Conservation (phyloP, 2,888 invertebrate species). For the Diaprepes abbreviatus region DNA sequence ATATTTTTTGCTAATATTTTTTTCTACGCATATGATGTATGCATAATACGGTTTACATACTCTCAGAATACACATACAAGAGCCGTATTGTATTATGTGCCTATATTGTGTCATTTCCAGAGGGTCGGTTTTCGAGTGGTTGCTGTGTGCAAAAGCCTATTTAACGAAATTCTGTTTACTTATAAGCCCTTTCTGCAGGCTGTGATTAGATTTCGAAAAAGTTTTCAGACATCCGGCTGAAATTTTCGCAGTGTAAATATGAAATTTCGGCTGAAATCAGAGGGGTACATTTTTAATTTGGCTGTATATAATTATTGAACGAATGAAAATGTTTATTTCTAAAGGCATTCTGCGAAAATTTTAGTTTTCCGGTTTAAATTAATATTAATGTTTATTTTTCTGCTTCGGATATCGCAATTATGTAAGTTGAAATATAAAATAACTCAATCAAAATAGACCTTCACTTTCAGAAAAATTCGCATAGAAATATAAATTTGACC, state of each 20-base stretch:
- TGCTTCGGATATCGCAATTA: no score
- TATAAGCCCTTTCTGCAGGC: conserved; percentile 38
- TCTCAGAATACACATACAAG: neutral
- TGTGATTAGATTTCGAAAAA: conserved; percentile 45
- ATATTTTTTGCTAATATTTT: no score
- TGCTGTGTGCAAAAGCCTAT: conserved; percentile 57
- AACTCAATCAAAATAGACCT: no score
- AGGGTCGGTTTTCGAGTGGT: conserved; percentile 61
- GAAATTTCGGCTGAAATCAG: conserved; percentile 6
- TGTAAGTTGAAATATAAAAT: no score
- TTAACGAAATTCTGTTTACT: conserved; percentile 44
- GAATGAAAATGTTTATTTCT: neutral
- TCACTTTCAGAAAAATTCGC: no score
- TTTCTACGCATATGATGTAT: no score
- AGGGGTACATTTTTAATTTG: conserved; percentile 35
- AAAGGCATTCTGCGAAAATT: no score
- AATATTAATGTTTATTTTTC: no score
- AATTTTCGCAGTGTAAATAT: conserved; percentile 39
- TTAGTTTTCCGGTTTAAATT: no score
- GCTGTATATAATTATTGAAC: neutral
- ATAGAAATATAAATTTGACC: no score
- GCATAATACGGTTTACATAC: no score
- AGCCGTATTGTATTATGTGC: conserved; percentile 5
- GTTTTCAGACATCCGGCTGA: conserved; percentile 40
- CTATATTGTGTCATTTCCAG: conserved; percentile 64